Conservation (phyloP, 2,797 vertebrate species). For the Cephalopachus bancanus region DNA sequence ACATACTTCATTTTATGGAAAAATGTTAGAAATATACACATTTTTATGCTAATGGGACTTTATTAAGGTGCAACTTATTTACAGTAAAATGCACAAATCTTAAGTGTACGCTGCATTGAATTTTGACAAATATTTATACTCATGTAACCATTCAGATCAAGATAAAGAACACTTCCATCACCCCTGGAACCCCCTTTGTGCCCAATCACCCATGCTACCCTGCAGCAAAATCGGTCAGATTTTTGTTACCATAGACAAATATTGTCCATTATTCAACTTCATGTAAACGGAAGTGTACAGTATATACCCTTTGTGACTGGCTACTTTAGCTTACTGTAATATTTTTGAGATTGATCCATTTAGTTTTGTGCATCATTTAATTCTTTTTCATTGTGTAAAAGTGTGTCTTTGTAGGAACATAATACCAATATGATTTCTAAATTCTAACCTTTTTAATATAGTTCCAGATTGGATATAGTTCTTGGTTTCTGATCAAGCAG, state of each 20-base stretch:
- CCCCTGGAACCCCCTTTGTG: neutral
- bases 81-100: neutral
- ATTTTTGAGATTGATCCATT: neutral
- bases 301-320: neutral
- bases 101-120: neutral
- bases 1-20: constrained; percentile 52
- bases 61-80: constrained; percentile 43
- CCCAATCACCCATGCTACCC: neutral
- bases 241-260: neutral
- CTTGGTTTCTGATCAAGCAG: constrained; percentile 11
- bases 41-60: constrained; percentile 50
- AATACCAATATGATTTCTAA: constrained; percentile 10
- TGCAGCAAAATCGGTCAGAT: neutral
- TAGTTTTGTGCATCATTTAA: neutral
- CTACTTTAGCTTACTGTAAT: neutral
- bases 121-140: neutral
- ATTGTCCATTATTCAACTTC: neutral
- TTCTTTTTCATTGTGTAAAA: neutral
- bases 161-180: neutral
- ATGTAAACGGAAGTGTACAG: neutral
- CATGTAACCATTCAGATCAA: neutral
- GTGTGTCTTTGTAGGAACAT: neutral
- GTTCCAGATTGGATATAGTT: neutral
- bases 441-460: neutral
- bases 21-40: constrained; percentile 43